Base-by-base conservation (phyloP, 2,113 vertebrate species). In the Saccopteryx leptura region DNA sequence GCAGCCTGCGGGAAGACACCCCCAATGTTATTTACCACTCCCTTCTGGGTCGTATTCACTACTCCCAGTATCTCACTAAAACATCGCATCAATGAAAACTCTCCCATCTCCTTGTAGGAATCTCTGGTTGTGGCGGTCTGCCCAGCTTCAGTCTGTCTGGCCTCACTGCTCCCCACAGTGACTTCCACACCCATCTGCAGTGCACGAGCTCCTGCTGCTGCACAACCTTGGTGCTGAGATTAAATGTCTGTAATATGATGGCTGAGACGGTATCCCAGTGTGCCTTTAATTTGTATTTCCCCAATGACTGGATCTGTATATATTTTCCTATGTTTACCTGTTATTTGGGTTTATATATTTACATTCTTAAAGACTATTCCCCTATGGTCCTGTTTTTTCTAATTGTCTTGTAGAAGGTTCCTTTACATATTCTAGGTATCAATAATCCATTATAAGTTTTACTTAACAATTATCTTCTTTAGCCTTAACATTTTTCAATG, bases 1-100 rank as follows among this genome's bases (percentile, higher is more conserved):
- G 19, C 52, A 81, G 28, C 33, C 58, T 90, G 69, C 4, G 10
- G 19, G 56, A 94, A 21, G 26, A 75, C 23, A 81, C 2, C 46
- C n/a, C 76, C 6, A 76, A 69, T 81, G 85, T 94, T 87, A 82
- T 72, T 91, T 90, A 83, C 76, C 48, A 88, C 5, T 66, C 50
- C 9, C 24, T 72, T n/a, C 0, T 65, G 24, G 56, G 50, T 3
- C 71, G 28, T 58, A 87, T 13, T 75, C 87, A 90, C 39, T 81
- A 86, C 72, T 90, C 72, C 75, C 13, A 90, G 7, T 60, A 93
- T 72, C 87, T 83, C 60, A 76, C 28, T 93, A 87, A 92, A 82
- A 76, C 46, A 87, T 82, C 50, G 48, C 28, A 68, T 7, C 3
- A 76, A 75, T 33, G 8, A 85, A 50, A 93, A 71, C 9, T 65